phyloP scores from a whole-genome alignment of 2,888 invertebrate species.

The Priocnemis perturbator region DNA sequence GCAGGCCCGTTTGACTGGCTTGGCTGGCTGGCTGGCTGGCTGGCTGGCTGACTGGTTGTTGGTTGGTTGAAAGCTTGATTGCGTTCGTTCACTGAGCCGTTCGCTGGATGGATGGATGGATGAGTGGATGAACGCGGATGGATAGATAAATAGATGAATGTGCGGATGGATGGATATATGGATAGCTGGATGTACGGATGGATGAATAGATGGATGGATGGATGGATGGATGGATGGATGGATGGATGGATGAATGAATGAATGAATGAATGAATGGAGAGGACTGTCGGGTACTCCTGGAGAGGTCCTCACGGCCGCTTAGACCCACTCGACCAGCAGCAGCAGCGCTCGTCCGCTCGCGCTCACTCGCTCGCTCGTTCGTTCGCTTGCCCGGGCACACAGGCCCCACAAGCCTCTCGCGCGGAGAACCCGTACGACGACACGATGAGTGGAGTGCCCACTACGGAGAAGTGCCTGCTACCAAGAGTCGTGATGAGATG shows the following conservation, averaged over 20 bases:
- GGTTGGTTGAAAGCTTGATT: constrained; percentile 20
- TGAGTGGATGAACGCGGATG: constrained; percentile 28
- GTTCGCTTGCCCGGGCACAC: constrained; percentile 61
- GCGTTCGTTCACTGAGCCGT: too few relatives aligned
- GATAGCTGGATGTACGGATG: constrained; percentile 58
- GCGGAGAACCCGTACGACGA: constrained; percentile 70
- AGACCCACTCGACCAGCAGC: constrained; percentile 72
- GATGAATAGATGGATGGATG: constrained; percentile 26
- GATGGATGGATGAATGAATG: constrained; percentile 69
- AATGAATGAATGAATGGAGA: constrained; percentile 68
- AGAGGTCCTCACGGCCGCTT: constrained; percentile 76
- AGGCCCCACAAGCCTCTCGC: constrained; percentile 63
- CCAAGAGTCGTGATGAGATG: constrained; percentile 74
- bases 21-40: constrained; percentile 58
- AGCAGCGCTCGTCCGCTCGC: constrained; percentile 59
- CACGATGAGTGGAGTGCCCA: constrained; percentile 74
- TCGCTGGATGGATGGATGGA: constrained; percentile 28
- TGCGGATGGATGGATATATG: constrained; percentile 22
- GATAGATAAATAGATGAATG: background rate
- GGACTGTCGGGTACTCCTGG: constrained; percentile 75
- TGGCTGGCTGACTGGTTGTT: constrained; percentile 57
- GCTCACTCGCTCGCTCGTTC: constrained; percentile 62
- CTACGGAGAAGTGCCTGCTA: constrained; percentile 74
- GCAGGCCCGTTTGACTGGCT: constrained; percentile 59
- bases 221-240: constrained; percentile 58